Evolutionary conservation across 2,888 invertebrate species (phyloP).

Genomic region (Acanthosepion lycidas): DNA sequence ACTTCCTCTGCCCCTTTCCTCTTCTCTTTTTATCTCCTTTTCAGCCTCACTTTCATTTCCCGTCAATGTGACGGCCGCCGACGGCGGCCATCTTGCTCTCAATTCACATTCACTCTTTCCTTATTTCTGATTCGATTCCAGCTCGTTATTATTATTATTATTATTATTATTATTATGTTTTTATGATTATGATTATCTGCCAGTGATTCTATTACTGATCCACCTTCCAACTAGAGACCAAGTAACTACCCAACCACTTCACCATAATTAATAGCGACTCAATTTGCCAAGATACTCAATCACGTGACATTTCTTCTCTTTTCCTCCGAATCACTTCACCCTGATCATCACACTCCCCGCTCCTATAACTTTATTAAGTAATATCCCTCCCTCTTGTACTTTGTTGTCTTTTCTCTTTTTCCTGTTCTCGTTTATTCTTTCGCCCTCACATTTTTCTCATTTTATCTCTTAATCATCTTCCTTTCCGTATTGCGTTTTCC

Average conservation of each 20-base stretch:
- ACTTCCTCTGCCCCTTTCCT: neutral
- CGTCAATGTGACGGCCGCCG: neutral
- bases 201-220: neutral
- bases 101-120: neutral
- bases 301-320: neutral
- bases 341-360: neutral
- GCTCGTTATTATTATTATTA: neutral
- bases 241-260: neutral
- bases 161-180: neutral
- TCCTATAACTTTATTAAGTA: neutral
- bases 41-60: neutral
- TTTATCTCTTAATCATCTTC: neutral
- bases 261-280: constrained; percentile 9
- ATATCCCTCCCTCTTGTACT: neutral
- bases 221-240: neutral
- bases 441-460: too few species aligned
- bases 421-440: neutral
- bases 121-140: neutral
- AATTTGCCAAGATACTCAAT: constrained; percentile 8
- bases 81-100: neutral
- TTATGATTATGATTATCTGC: neutral
- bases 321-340: neutral
- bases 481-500: neutral
- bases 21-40: neutral
- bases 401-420: neutral